Evolutionary conservation across 2,797 vertebrate genomes (phyloP).

Genomic region (Coendou prehensilis): DNA sequence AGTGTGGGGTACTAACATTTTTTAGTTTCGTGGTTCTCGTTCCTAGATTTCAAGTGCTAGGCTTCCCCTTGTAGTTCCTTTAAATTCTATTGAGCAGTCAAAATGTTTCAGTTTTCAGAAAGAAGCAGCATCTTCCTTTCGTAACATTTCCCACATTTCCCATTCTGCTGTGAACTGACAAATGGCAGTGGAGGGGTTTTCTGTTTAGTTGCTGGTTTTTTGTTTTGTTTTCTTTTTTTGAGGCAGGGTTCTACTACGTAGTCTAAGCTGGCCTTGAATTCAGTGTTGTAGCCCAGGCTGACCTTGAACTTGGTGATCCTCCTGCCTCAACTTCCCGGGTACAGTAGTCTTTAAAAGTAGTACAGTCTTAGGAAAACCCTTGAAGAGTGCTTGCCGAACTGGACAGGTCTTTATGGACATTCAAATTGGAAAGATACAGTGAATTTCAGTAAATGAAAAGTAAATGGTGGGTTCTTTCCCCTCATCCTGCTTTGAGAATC

Average conservation of each 20-base stretch:
- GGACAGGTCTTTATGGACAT: neutral
- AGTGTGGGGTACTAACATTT: neutral
- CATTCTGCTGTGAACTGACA: neutral
- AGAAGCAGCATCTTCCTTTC: neutral
- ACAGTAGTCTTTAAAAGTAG: neutral
- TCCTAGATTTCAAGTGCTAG: neutral
- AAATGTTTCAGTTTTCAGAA: neutral
- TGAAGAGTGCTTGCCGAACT: neutral
- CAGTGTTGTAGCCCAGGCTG: neutral
- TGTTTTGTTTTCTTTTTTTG: neutral
- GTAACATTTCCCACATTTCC: neutral
- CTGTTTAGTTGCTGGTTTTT: neutral
- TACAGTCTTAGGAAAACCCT: neutral
- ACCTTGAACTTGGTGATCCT: neutral
- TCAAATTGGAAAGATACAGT: neutral
- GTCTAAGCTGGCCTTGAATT: neutral
- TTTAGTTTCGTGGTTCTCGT: neutral
- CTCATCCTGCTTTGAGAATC: too few relatives aligned
- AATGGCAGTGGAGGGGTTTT: neutral
- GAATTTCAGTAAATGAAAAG: neutral
- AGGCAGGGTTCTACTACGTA: neutral
- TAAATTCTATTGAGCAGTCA: neutral
- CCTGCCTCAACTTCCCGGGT: neutral
- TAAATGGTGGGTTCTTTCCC: neutral
- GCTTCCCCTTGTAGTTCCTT: neutral